Base-by-base conservation (phyloP, 2,797 vertebrate species). In the Thripadectes ignobilis region DNA sequence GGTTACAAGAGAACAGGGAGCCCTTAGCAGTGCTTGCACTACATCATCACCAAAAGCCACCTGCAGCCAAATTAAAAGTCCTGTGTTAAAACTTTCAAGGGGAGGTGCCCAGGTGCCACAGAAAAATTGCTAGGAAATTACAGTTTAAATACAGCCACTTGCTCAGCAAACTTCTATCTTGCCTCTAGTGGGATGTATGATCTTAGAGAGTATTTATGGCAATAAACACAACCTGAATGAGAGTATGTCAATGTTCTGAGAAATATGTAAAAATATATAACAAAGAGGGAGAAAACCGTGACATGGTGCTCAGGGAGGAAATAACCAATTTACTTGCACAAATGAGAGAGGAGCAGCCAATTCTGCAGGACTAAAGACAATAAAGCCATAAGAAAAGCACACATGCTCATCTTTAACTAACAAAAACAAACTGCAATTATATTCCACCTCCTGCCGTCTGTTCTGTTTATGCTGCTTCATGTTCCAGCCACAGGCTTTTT, bases 401-500 rank as follows among this genome's bases (percentile, higher is more conserved):
- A 93, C 89, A 88, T 76, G 81, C 36, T 95, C 82, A 68, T 95
- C 86, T 85, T 95, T 90, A 94, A 92, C 92, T 93, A 96, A 90
- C 69, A 86, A 85, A 96, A 95, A 41, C 84, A 95, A 96, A 92
- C 65, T 85, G 72, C 63, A 94, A 85, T 94, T 96, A 93, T 49
- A 81, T 93, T 96, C 86, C 89, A 85, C 93, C 91, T 95, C 92
- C 94, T 77, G 87, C 90, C 2, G 73, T 68, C 92, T 97, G 81
- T 78, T 94, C 92, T 90, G 85, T 96, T 97, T 90, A 88, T 49
- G 71, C 67, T 94, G 81, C 59, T 90, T 77, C 9, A 3, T 88
- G 88, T 94, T 87, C 89, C 93, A 93, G 58, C 63, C 80, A 76
- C 6, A 4, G 74, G 77, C 58, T n/a, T 93, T 95, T 82, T 43